Conservation (phyloP, 2,797 vertebrate genomes). For the Odontamblyopus rebecca region DNA sequence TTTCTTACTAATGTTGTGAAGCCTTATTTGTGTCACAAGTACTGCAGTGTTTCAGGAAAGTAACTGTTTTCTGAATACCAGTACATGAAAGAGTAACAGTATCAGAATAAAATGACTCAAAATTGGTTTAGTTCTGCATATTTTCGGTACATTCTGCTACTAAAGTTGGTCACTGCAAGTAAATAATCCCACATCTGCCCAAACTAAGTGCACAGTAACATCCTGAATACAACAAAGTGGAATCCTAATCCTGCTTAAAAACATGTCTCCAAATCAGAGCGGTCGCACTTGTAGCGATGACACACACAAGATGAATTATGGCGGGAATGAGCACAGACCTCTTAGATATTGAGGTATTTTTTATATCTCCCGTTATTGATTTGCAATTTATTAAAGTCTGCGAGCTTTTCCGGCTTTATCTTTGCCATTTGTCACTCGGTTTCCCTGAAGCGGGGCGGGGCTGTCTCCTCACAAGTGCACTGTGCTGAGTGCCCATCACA, state of each 20-base stretch:
- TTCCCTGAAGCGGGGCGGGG: slow-evolving; percentile 19
- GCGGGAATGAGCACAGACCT: slow-evolving; percentile 15
- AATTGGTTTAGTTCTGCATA: no score
- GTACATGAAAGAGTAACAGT: no score
- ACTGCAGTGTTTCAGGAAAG: no score
- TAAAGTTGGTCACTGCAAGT: no score
- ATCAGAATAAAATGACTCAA: no score
- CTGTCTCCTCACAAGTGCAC: slow-evolving; percentile 40
- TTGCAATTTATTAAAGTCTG: slow-evolving; percentile 48
- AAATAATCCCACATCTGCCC: no score
- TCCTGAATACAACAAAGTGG: no score
- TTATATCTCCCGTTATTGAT: slow-evolving; percentile 21
- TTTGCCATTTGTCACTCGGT: slow-evolving; percentile 22
- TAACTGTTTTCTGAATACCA: no score
- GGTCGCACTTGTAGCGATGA: neutral
- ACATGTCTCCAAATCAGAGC: neutral
- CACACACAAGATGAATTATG: slow-evolving; percentile 23
- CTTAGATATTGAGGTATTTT: slow-evolving; percentile 8
- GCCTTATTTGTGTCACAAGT: no score
- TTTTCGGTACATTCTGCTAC: no score
- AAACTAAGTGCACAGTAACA: no score
- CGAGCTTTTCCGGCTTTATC: slow-evolving; percentile 34
- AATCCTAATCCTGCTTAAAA: neutral
- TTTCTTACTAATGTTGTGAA: no score
- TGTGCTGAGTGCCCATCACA: slow-evolving; percentile 37